Base-by-base conservation (phyloP, 2,797 vertebrate genomes). In the Acanthis flammea region DNA sequence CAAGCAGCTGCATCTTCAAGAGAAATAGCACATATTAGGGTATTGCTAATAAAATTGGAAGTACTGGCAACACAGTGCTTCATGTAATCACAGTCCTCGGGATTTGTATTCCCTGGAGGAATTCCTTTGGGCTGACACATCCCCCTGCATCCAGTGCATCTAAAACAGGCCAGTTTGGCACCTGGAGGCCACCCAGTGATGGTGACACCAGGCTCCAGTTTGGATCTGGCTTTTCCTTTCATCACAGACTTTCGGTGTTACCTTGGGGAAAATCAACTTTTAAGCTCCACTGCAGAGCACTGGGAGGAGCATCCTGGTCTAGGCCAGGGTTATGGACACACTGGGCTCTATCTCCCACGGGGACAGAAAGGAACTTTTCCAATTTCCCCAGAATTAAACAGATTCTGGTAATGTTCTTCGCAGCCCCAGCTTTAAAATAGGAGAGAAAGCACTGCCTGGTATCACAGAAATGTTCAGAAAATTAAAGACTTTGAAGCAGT, bases 1-100 rank as follows among this genome's bases (percentile, higher is more conserved):
- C 93, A 95, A 72, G 93, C 95, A 96, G 94, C 94, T 96, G 96
- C 96, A 94, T 96, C 94, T 96, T 95, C 91, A 95, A 88, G 86
- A 86, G 93, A 95, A 96, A 92, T 31, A 62, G 93, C 93, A 96
- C 79, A 55, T 95, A 94, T 94, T 88, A 94, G 81, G 94, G 79
- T 86, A 75, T 74, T 88, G 95, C 94, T 96, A 93, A 96, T 95
- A 95, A 92, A 88, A 84, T 53, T 67, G 60, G 65, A 51, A 96
- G 90, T 27, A 14, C 85, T 90, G 94, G 94, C 85, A 94, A 73
- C 92, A 88, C 77, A 68, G 88, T 24, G 4, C 94, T 95, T 79
- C 91, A 85, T 76, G 86, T 73, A 84, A 94, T 94, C 90, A 81
- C 76, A 80, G 63, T 30, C 44, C 81, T 90, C 10, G 3, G 71